Evolutionary conservation across 2,888 invertebrate genomes (phyloP), one percentile per base, ranked within the genome.

Genomic region (Cheilosia vernalis): DNA sequence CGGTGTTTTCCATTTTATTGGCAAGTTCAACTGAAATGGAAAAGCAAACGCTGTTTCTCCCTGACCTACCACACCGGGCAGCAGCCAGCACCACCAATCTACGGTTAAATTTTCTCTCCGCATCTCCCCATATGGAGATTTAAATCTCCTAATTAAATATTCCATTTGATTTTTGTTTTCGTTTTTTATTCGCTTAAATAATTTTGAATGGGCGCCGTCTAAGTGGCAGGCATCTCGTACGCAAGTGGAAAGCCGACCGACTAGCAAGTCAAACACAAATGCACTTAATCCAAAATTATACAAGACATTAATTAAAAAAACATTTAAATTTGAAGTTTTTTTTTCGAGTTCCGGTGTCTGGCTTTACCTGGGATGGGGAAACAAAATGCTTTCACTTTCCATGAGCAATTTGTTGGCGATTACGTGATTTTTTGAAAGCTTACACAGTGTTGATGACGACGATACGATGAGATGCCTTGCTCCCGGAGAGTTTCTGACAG

Each of bases 1-100:
- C 58, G 44, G 37, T 47, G 51, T 74, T 70, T 84, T 70, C 55
- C 33, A 61, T 76, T 76, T 64, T 66, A 83, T 80, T 70, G 53
- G 60, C 70, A 80, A 76, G 84, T 76, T 76, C 80, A 81, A 81
- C 84, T 67, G 81, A 85, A 85, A 85, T 85, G 85, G 72, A 85
- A 85, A 77, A 77, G 80, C 44, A 85, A 85, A 77, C 81, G 76
- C 49, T 72, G 74, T 51, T 74, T 80, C 81, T 77, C 72, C 76
- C 81, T 85, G 85, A 85, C 85, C 85, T 85, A 85, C 85, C 81
- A 55, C 61, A 81, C 58, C 37, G 30, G 30, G 7, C 30, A 30
- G 30, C 2, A 7, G 30, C 30, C 7, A 30, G 2, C 61, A 76
- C 58, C 37, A 30, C 51, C 40, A 49, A 66, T 67, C 81, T 21